These are phyloP conservation scores for Deladenus siricidicola DNA, from an alignment of 2,888 invertebrate genomes.

Conservation along the genomic window DNA sequence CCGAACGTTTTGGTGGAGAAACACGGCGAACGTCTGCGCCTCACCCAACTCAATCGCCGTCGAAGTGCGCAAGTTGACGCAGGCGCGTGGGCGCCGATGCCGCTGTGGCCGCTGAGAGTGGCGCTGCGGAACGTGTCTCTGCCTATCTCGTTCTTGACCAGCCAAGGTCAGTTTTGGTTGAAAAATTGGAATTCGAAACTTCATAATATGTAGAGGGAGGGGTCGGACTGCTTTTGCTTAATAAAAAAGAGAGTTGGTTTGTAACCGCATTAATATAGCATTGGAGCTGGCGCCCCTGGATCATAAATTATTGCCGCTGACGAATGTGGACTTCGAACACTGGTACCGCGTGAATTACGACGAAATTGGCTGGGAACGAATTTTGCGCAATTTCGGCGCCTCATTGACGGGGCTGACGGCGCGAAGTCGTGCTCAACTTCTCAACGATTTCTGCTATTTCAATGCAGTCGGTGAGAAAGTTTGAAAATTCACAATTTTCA, in stretches of 20 bases:
- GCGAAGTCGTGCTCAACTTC: constrained; percentile 36
- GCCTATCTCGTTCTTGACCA: constrained; percentile 31
- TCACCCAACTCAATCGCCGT: constrained; percentile 24
- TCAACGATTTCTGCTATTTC: constrained; percentile 50
- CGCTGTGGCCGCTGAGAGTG: constrained; percentile 28
- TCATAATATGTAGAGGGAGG: not conserved
- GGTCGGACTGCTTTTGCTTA: not conserved
- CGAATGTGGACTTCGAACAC: constrained; percentile 27
- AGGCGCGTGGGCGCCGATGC: constrained; percentile 21
- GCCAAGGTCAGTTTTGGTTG: constrained; percentile 21
- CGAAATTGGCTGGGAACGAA: constrained; percentile 23
- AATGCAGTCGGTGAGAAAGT: constrained; percentile 28
- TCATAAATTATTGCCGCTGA: constrained; percentile 20
- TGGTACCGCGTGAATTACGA: constrained; percentile 35
- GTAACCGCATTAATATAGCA: too few species aligned
- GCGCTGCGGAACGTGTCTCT: constrained; percentile 27
- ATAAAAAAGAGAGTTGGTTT: too few species aligned
- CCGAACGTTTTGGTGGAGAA: constrained; percentile 32
- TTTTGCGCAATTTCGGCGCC: constrained; percentile 18
- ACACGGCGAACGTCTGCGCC: constrained; percentile 19
- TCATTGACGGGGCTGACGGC: constrained; percentile 21
- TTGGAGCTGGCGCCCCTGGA: constrained; percentile 31
- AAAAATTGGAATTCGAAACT: not conserved
- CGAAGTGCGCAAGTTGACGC: constrained; percentile 23
- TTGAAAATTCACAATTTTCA: too few species aligned